These are phyloP conservation scores for Gymnopithys bicolor DNA, from an alignment of 2,797 vertebrate species.

Conservation along the genomic window DNA sequence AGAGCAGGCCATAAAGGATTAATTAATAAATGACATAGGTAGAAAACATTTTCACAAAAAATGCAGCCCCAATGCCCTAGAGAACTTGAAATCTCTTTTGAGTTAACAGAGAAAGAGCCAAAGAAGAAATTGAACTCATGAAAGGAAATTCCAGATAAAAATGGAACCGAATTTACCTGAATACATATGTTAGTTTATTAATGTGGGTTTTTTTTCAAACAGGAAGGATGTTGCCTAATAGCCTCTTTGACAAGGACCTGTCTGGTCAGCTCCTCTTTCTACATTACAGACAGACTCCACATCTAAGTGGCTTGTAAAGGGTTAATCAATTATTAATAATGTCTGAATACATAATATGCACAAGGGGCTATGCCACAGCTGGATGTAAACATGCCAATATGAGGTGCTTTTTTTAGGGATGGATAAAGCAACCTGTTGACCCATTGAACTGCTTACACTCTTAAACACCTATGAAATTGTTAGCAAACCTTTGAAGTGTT, in stretches of 20 bases:
- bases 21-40: neutral
- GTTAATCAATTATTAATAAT: slow-evolving; percentile 66
- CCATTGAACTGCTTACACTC: neutral
- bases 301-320: slow-evolving; percentile 51
- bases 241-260: neutral
- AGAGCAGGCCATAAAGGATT: neutral
- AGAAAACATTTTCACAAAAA: slow-evolving; percentile 1
- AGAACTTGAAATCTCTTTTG: neutral
- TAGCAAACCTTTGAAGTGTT: neutral
- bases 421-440: slow-evolving; percentile 24
- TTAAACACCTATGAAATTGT: neutral
- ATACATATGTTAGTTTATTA: neutral
- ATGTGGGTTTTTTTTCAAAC: neutral
- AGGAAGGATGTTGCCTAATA: slow-evolving; percentile 19
- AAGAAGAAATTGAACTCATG: neutral
- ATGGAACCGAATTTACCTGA: neutral
- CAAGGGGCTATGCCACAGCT: neutral
- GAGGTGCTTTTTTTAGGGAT: neutral
- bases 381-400: neutral
- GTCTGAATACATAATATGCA: slow-evolving; percentile 12
- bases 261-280: neutral
- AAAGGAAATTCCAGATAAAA: neutral
- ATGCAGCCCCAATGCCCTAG: neutral
- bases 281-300: neutral
- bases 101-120: neutral